phyloP scores from a whole-genome alignment of 2,888 invertebrate genomes.

The Uropetala carovei region DNA sequence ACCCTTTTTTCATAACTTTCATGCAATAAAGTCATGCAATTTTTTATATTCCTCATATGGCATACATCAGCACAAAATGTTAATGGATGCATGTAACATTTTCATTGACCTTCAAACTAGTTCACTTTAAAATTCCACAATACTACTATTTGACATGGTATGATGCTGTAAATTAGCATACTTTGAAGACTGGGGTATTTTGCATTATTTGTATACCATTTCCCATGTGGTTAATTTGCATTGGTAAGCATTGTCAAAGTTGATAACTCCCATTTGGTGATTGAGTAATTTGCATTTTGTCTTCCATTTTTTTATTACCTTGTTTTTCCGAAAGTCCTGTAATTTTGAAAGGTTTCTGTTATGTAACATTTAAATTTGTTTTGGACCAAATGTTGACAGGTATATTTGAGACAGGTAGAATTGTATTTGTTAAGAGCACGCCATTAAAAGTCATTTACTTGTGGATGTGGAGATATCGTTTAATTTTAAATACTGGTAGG shows the following conservation, averaged over 20 bases:
- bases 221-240: constrained; percentile 26
- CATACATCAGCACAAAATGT: constrained; percentile 59
- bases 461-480: constrained; percentile 37
- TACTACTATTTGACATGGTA: constrained; percentile 34
- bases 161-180: constrained; percentile 45
- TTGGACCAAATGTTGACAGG: constrained; percentile 54
- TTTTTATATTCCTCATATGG: constrained; percentile 53
- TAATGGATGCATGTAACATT: constrained; percentile 56
- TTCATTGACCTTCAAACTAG: constrained; percentile 16
- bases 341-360: constrained; percentile 18
- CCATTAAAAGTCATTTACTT: constrained; percentile 51
- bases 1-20: constrained; percentile 45
- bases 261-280: constrained; percentile 29
- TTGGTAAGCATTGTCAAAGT: neutral
- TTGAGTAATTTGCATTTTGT: constrained; percentile 53
- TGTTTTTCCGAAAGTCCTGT: constrained; percentile 16
- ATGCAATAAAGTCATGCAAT: constrained; percentile 58
- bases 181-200: constrained; percentile 48
- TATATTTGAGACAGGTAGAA: constrained; percentile 39
- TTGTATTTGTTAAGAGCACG: constrained; percentile 56
- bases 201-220: neutral
- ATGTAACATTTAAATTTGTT: constrained; percentile 37
- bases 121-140: constrained; percentile 21
- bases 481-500: neutral
- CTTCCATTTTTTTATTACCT: constrained; percentile 27